These are phyloP conservation scores for Esox lucius DNA, from an alignment of 2,797 vertebrate genomes.

Conservation along the genomic window DNA sequence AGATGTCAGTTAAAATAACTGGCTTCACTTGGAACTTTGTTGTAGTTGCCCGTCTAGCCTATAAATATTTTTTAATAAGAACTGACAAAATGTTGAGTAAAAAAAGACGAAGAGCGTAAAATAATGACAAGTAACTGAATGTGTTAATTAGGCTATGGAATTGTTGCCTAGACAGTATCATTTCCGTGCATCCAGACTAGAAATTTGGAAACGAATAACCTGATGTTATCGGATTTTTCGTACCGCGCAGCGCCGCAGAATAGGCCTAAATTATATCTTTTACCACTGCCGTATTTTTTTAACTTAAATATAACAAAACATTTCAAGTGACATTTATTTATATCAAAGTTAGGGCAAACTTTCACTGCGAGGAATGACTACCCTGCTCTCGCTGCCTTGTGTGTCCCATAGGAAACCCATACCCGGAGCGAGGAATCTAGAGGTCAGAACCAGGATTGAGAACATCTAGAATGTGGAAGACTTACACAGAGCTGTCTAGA, in stretches of 20 bases:
- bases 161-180: not conserved
- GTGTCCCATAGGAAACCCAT: constrained; percentile 41
- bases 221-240: not conserved
- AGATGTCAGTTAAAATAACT: not conserved
- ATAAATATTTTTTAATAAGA: not conserved
- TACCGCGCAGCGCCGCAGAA: not conserved
- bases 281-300: not conserved
- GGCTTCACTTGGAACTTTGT: not conserved
- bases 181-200: not conserved
- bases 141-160: not conserved
- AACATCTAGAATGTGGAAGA: constrained; percentile 46
- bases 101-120: not conserved
- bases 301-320: not conserved
- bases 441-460: constrained; percentile 31
- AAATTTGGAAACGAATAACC: not conserved
- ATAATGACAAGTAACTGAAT: not conserved
- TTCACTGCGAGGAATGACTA: constrained; percentile 13
- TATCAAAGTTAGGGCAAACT: not conserved
- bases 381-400: constrained; percentile 34
- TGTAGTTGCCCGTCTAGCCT: not conserved
- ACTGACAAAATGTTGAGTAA: not conserved
- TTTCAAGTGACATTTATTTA: not conserved
- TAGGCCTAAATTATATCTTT: not conserved
- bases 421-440: constrained; percentile 33
- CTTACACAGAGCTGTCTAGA: constrained; percentile 46